Base-by-base conservation (phyloP, 2,113 vertebrate genomes). In the Ptychochromis oligacanthus region DNA sequence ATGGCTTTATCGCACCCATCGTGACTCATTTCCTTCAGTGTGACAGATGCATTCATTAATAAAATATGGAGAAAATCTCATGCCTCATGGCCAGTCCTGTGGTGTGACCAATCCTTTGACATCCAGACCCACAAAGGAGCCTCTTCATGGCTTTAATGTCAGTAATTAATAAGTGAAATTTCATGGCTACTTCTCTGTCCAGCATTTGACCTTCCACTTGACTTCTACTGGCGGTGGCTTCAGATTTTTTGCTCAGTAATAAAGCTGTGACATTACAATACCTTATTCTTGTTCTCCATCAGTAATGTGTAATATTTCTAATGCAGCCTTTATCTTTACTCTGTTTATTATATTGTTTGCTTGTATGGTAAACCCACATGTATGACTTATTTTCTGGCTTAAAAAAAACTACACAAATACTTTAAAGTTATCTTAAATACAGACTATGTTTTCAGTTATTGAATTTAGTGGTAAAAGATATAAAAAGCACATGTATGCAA, bases 41-140 rank as follows among this genome's bases (percentile, higher is more conserved):
- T 79, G 75, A 75, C 52, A 0, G 17, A 65, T 60, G 38, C 11
- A 43, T 77, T 81, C 59, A 38, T 76, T 81, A 31, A 34, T 11
- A 58, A 70, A 62, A 28, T 49, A 26, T 46, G 24, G 64, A 75
- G 75, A 57, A 56, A 43, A 81, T 88, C 24, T 82, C 60, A 28
- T 20, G 52, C 43, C 20, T 78, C 64, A 7, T 52, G 65, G 78
- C 40, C 52, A 22, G 17, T 74, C 57, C 72, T 46, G 38, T 28
- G 38, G 14, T 46, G 85, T 67, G 88, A 84, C 83, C 60, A 36
- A 40, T 80, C 79, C 10, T 60, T 59, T 81, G 77, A 86, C 54
- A 81, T 54, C 10, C 55, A 54, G 14, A 46, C 20, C 1, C 15
- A 74, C 80, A 81, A 67, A 74, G 15, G 52, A 49, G 34, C 62